Percentiles rank a stretch among this genome's conserved stretches.
These are phyloP conservation scores for Ophion slaviceki DNA, from an alignment of 2,888 invertebrate species.

Conservation along the genomic window DNA sequence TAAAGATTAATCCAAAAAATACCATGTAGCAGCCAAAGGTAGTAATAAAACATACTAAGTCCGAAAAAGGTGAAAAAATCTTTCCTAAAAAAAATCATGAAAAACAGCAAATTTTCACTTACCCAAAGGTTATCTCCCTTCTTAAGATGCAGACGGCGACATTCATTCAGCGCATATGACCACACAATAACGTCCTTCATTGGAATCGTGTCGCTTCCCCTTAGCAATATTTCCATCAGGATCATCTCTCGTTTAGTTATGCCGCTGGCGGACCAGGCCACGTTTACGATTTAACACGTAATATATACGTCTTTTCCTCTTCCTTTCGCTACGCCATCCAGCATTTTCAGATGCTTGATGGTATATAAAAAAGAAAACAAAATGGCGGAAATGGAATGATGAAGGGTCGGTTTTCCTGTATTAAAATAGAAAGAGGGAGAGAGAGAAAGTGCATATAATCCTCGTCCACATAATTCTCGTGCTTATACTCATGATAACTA, in stretches of 20 bases:
- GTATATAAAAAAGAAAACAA: conserved; percentile 39
- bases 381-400: conserved; percentile 46
- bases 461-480: no score
- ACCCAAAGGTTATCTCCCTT: no score
- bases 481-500: not conserved
- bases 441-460: not conserved
- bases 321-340: not conserved
- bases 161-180: not conserved
- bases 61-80: no score
- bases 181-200: conserved; percentile 41
- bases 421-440: conserved; percentile 5
- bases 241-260: conserved; percentile 51
- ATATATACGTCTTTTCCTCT: conserved; percentile 33
- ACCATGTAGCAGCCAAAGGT: no score
- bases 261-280: conserved; percentile 19
- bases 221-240: conserved; percentile 56
- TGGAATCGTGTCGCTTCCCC: conserved; percentile 28
- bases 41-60: no score
- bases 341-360: conserved; percentile 34
- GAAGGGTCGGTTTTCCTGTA: conserved; percentile 49
- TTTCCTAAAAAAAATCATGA: no score
- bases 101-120: no score
- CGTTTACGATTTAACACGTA: conserved; percentile 42
- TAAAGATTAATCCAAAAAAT: no score
- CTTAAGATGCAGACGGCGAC: not conserved